Percentiles rank a stretch among this genome's conserved stretches.
These are phyloP conservation scores for Pristionchus fissidentatus DNA, from an alignment of 2,888 invertebrate species.

Conservation along the genomic window DNA sequence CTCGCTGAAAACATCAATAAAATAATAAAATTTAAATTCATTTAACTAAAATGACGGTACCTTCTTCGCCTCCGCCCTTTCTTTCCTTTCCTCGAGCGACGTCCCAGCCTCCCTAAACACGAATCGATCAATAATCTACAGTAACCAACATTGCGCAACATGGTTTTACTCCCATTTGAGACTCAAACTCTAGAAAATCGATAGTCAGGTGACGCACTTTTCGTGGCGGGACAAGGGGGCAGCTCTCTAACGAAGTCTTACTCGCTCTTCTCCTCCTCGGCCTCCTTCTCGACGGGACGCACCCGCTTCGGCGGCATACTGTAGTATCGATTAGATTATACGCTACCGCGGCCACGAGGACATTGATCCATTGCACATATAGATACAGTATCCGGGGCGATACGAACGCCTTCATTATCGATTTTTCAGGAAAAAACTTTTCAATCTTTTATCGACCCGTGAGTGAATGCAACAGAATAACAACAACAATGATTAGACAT, in stretches of 20 bases:
- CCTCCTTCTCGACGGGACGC: background rate
- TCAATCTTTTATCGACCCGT: constrained; percentile 24
- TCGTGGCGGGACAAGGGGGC: too few species aligned
- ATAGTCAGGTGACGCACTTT: background rate
- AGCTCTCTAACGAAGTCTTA: background rate
- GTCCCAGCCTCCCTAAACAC: background rate
- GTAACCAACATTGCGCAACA: too few species aligned
- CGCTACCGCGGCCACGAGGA: background rate
- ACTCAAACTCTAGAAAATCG: background rate
- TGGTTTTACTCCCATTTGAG: too few species aligned
- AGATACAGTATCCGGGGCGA: background rate
- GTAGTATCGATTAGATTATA: background rate
- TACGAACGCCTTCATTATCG: background rate
- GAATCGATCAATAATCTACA: too few species aligned
- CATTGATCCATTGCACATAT: background rate
- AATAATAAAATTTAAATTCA: background rate
- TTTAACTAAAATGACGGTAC: background rate
- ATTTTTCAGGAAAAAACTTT: background rate
- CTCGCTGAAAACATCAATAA: background rate
- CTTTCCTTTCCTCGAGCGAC: background rate
- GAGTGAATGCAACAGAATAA: background rate
- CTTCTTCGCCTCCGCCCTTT: constrained; percentile 14
- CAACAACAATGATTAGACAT: constrained; percentile 7
- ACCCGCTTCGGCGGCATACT: constrained; percentile 12
- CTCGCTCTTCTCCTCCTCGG: background rate